Conservation (phyloP, 2,888 invertebrate genomes). For the Ormyrus labotus region DNA sequence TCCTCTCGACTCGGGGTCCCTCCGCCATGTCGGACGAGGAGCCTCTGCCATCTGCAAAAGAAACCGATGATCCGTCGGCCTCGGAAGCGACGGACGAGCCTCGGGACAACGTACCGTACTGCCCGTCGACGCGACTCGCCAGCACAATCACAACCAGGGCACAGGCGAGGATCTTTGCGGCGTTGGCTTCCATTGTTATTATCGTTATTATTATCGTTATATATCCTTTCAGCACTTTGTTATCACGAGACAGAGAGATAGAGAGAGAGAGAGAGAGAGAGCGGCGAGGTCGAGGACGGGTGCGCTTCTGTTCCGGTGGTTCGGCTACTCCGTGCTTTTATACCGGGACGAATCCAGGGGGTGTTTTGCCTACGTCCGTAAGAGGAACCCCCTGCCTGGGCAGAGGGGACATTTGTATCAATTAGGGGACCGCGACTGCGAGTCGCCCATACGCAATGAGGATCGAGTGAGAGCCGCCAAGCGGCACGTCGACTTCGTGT, state of each 20-base stretch:
- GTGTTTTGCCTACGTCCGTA: slow-evolving; percentile 1
- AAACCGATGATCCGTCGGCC: background rate
- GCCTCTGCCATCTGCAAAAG: slow-evolving; percentile 5
- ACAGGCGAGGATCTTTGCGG: slow-evolving; percentile 45
- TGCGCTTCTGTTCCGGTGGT: background rate
- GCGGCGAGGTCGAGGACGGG: background rate
- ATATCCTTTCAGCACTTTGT: background rate
- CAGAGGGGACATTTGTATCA: slow-evolving; percentile 70
- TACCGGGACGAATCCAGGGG: background rate
- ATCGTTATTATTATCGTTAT: too few species aligned
- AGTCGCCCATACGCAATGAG: slow-evolving; percentile 72
- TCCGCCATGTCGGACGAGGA: slow-evolving; percentile 37
- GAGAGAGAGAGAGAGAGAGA: background rate
- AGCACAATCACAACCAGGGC: slow-evolving; percentile 59
- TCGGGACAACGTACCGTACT: slow-evolving; percentile 64
- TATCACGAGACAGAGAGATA: background rate
- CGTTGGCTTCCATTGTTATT: slow-evolving; percentile 24
- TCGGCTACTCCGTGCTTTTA: background rate
- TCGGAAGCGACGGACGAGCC: background rate
- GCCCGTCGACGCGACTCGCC: slow-evolving; percentile 60
- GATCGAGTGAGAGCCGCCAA: slow-evolving; percentile 44
- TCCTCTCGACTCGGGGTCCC: slow-evolving; percentile 56
- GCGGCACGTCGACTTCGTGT: background rate
- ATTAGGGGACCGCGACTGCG: slow-evolving; percentile 68
- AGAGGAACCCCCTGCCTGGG: slow-evolving; percentile 57